Base-by-base conservation (phyloP, 30 jellyfish, hydroid and myxozoan genomes). In the Pelagia noctiluca region DNA sequence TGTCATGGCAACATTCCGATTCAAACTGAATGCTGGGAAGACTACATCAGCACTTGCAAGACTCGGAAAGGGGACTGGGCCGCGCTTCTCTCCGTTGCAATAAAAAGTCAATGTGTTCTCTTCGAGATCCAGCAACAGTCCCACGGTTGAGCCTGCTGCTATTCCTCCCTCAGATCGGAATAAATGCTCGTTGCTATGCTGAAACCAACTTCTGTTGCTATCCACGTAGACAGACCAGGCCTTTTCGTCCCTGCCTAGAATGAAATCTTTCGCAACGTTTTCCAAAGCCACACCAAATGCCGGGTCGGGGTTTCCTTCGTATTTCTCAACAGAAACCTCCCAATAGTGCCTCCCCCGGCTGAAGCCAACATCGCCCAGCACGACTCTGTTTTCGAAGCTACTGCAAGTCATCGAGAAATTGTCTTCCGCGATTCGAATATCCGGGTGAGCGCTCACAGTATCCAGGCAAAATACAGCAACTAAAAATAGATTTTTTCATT, bases 161-260 rank as follows among this genome's bases (percentile, higher is more conserved):
- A 93, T 72, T 49, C 99, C 99, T 1, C 99, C 99, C 53, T 93
- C 99, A 0, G 99, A 87, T 26, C 99, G 93, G 82, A 33, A 88
- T 34, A 93, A 31, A 62, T 93, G 99, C 57, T 93, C 99, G 64
- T 93, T 93, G 86, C 83, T 93, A 49, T 93, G 99, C 84, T 93
- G 99, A 47, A 87, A 93, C 99, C 99, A 93, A 89, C 99, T 93
- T 37, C 99, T 76, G 11, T 95, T 87, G 88, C 97, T 93, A 60
- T 93, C 99, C 5, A 93, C 97, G 61, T 93, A 93, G 33, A 87
- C 96, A 12, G 99, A 87, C 99, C 99, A 93, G 35, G 99, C 96
- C 81, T 81, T 87, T 38, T 67, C 90, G 67, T 93, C 99, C 30
- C 89, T 85, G 28, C 99, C 99, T 11, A 93, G 91, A 28, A 93